Evolutionary conservation across 2,113 vertebrate genomes (phyloP).

Genomic region (Thoracochromis brauschi): DNA sequence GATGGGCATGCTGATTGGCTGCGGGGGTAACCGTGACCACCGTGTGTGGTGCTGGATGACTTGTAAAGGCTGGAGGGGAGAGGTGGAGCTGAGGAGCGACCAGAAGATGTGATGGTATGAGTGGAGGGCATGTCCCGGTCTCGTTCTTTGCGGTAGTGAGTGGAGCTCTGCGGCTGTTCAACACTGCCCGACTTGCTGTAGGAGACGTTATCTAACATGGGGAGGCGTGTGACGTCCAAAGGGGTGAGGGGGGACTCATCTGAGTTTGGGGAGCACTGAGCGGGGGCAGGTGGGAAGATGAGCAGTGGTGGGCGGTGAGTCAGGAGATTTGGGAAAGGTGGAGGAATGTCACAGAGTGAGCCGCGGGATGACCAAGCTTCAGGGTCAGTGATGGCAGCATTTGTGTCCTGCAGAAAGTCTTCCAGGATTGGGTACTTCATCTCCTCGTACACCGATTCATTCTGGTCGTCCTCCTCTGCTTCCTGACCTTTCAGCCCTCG

Average conservation of each 20-base stretch:
- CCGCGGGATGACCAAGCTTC: conserved; percentile 77
- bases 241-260: conserved; percentile 96
- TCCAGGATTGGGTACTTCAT: conserved; percentile 93
- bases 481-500: conserved; percentile 80
- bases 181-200: conserved; percentile 77
- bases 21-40: conserved; percentile 86
- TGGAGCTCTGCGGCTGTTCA: conserved; percentile 47
- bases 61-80: conserved; percentile 84
- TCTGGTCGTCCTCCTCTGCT: conserved; percentile 76
- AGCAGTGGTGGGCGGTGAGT: conserved; percentile 88
- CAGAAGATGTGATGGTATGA: conserved; percentile 75
- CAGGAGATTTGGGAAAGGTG: conserved; percentile 92
- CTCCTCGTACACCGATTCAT: conserved; percentile 93
- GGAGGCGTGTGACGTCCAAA: conserved; percentile 86
- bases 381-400: conserved; percentile 76
- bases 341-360: conserved; percentile 86
- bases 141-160: conserved; percentile 50
- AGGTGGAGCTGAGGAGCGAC: conserved; percentile 86
- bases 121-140: conserved; percentile 46
- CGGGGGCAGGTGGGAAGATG: conserved; percentile 88
- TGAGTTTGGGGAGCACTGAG: conserved; percentile 91
- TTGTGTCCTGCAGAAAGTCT: conserved; percentile 79
- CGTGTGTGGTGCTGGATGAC: conserved; percentile 78
- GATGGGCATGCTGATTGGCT: conserved; percentile 93
- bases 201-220: conserved; percentile 80